phyloP scores from a whole-genome alignment of 2,888 invertebrate species.

The Drosophila percnosoma region DNA sequence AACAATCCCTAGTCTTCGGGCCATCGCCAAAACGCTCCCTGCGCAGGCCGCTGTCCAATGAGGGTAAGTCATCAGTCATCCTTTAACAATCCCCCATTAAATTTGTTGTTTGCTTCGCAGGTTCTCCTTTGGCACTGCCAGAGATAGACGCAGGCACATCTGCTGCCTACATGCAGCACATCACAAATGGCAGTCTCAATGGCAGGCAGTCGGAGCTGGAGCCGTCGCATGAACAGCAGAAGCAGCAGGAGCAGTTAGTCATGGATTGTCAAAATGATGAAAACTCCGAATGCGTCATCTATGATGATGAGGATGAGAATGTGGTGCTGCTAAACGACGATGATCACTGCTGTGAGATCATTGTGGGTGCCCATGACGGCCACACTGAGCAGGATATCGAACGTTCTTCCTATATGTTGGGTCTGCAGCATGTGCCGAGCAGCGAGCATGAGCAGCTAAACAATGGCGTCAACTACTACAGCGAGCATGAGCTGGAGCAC shows the following conservation, averaged over 20 bases:
- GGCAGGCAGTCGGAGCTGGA: constrained; percentile 13
- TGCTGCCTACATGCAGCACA: constrained; percentile 24
- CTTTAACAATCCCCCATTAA: background rate
- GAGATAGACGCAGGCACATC: constrained; percentile 22
- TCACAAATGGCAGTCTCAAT: constrained; percentile 39
- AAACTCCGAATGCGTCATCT: constrained; percentile 49
- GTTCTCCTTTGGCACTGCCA: constrained; percentile 38
- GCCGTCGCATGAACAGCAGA: constrained; percentile 15
- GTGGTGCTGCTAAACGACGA: constrained; percentile 59
- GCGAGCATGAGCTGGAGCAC: constrained; percentile 28
- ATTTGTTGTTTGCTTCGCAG: constrained; percentile 13
- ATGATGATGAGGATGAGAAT: constrained; percentile 65
- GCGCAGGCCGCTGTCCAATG: constrained; percentile 20
- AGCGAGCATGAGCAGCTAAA: constrained; percentile 27
- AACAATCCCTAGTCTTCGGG: constrained; percentile 14
- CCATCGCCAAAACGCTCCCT: constrained; percentile 17
- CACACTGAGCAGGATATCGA: constrained; percentile 45
- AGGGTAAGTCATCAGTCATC: constrained; percentile 30
- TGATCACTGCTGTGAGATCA: constrained; percentile 65
- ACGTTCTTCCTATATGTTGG: constrained; percentile 48
- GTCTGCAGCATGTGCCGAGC: constrained; percentile 15
- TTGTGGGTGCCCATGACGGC: constrained; percentile 49
- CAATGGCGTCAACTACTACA: constrained; percentile 25
- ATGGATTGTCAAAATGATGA: constrained; percentile 24
- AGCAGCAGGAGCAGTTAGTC: constrained; percentile 12